Evolutionary conservation across 1,140 invertebrate genomes (phyloP), one percentile per base, ranked within the genome.

Genomic region (Euwallacea similis): DNA sequence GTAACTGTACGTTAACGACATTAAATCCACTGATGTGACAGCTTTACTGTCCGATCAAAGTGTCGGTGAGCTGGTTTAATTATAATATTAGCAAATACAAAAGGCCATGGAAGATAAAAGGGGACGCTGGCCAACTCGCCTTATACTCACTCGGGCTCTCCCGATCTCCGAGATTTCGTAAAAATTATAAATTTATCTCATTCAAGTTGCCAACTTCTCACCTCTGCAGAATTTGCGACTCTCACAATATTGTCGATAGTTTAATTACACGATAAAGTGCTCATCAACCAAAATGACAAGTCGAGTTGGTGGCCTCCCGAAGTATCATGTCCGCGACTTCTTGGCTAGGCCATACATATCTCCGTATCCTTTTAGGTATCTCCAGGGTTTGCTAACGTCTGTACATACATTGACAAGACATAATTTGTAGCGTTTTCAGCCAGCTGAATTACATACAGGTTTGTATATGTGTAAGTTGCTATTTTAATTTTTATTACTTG

Each of bases 71-170:
- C 56, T 67, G 72, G 69, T 76, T 76, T 77, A 76, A 77, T 77
- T 77, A 77, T 76, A 77, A 77, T 73, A 77, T 77, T 77, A 77
- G 71, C 74, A 73, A 75, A 73, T 66, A 77, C 75, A 76, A 77
- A 76, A 74, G 72, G 53, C 53, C 54, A 10, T 61, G 67, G 61
- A 76, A 70, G 65, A 59, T 72, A 68, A 69, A n/a, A 74, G 66
- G n/a, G 66, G 15, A 33, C 44, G 62, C 66, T 61, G 66, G 63
- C 71, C 47, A 42, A 66, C 54, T 58, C 7, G 42, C 58, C 21
- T 33, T 33, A 33, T 33, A 4, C 4, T 33, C 21, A 4, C 4
- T 33, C 21, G 21, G 21, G 21, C 21, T 33, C 21, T 33, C 4
- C 21, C 1, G 21, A 33, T 33, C 21, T 33, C 21, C 21, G 21